Base-by-base conservation (phyloP, 2,797 vertebrate species). In the Hippocampus kuda region DNA sequence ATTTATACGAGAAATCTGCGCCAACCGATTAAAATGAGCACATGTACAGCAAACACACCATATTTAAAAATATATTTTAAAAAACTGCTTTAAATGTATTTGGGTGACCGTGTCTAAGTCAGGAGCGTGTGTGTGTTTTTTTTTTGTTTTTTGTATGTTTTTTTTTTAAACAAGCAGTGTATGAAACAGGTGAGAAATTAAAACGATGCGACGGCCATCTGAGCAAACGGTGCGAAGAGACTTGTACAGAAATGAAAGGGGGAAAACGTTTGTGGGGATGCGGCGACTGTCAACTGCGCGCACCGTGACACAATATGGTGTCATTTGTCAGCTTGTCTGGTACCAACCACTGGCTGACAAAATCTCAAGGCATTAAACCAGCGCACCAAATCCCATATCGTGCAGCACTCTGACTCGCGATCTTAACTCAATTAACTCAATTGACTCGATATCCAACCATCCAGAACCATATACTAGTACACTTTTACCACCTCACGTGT, bases 11-110 rank as follows among this genome's bases (percentile, higher is more conserved):
- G 44, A 46, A 82, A 64, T 88, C 82, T 81, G 86, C 88, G 85
- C 84, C 80, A 87, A 86, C 83, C 73, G 69, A 86, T 87, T 38
- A 38, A 86, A 86, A 86, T 89, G 75, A 85, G 81, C 83, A 84
- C 83, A 85, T 84, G 84, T 78, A 83, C 81, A 83, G 78, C 79
- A 85, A 88, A 88, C 84, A 89, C 44, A 49, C 84, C 77, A 86
- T 90, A 90, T 5, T 5, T 7, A 38, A 8, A 38, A 7, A 34
- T n/a, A n/a, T n/a, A n/a, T n/a, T n/a, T n/a, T n/a, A 38, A 8
- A 91, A 91, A 91, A 88, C 81, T 78, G 84, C 81, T 85, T 89
- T 88, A 89, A 91, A 91, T 91, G 86, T 75, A 82, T 87, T 88
- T 90, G 87, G 86, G 87, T 86, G 77, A 84, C 68, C 69, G 75